Base-by-base conservation (phyloP, 1,140 invertebrate species). In the Harpegnathos saltator region DNA sequence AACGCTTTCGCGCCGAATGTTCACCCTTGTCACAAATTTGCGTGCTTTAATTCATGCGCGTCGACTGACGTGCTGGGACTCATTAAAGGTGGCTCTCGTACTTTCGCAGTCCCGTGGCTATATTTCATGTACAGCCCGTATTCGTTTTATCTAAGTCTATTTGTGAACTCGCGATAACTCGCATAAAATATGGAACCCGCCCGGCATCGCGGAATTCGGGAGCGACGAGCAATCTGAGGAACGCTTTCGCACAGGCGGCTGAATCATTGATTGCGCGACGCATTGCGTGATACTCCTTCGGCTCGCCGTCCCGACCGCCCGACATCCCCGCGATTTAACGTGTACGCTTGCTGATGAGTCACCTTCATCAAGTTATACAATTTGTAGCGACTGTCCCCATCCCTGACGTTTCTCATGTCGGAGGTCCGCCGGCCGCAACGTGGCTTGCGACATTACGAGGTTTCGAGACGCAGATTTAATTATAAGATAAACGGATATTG, bases 231-330 rank as follows among this genome's bases (percentile, higher is more conserved):
- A 72, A 72, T 72, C n/a, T 22, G 29, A 58, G 26, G 22, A 33
- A 38, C 7, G 52, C 54, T 63, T 48, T 68, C 38, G 38, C n/a
- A n/a, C 62, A 19, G 15, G 48, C 15, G 22, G 11, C 11, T 29
- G 15, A 54, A 54, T 68, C 22, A 56, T 80, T 50, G 73, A 86
- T 80, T 56, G n/a, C 48, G 22, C 14, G 7, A 52, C 33, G 61
- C 44, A 61, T 84, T 65, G 56, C 69, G 38, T 82, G 68, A 75
- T 61, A 50, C 14, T 12, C 33, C n/a, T 50, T 38, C 59, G 7
- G 11, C 24, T 61, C 68, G 61, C 1, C 19, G 5, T 48, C 22
- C 44, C 1, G 17, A 24, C 24, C 3, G 61, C n/a, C 33, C 19
- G 26, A 4, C 33, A 24, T 33, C 9, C 38, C 11, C 19, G 26